phyloP scores from a whole-genome alignment of 2,113 vertebrate genomes.

The Amphiprion percula region DNA sequence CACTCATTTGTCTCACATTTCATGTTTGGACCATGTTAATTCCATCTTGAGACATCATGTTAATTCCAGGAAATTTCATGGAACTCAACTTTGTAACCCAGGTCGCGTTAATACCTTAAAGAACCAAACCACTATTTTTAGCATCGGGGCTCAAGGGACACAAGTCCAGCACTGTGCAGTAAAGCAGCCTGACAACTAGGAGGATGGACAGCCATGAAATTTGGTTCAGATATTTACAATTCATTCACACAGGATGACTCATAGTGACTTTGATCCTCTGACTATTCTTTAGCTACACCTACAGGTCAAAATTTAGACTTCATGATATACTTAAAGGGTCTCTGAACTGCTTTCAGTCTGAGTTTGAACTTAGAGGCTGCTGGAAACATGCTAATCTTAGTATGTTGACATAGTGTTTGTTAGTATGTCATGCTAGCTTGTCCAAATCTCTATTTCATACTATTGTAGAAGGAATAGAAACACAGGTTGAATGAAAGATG shows the following conservation, averaged over 20 bases:
- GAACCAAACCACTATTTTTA: slow-evolving; percentile 38
- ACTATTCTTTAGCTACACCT: slow-evolving; percentile 9
- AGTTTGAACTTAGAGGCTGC: too few species aligned
- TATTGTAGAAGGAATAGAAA: too few species aligned
- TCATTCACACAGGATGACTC: not conserved
- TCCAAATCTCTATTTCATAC: too few species aligned
- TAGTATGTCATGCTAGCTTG: too few species aligned
- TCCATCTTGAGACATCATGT: slow-evolving; percentile 53
- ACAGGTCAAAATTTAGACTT: not conserved
- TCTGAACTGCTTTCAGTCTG: too few species aligned
- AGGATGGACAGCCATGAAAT: not conserved
- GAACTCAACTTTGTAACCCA: slow-evolving; percentile 37
- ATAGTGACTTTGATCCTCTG: not conserved
- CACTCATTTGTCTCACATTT: slow-evolving; percentile 41
- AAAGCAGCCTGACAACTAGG: slow-evolving; percentile 4
- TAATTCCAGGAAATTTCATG: slow-evolving; percentile 55
- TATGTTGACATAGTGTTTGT: too few species aligned
- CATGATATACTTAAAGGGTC: not conserved
- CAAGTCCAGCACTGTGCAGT: slow-evolving; percentile 18
- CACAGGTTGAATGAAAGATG: too few species aligned
- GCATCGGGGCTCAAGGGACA: not conserved
- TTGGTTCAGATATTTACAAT: slow-evolving; percentile 5
- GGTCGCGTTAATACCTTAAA: slow-evolving; percentile 38
- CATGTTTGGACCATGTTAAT: slow-evolving; percentile 7
- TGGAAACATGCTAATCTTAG: not conserved